These are phyloP conservation scores for Oreochromis aureus DNA, from an alignment of 2,113 vertebrate species.

Conservation along the genomic window DNA sequence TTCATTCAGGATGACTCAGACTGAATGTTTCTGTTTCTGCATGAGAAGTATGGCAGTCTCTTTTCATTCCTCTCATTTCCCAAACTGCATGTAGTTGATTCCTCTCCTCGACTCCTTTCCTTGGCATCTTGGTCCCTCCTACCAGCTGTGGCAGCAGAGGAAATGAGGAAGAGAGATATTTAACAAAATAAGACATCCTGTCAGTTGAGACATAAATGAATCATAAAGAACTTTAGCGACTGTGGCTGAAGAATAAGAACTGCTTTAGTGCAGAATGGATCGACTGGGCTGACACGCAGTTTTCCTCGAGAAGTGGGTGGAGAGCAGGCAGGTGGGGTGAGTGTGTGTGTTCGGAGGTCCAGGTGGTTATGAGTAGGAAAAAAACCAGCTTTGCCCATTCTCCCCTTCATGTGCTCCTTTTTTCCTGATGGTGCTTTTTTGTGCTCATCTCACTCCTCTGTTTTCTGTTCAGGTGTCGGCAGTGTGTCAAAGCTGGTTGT, in stretches of 20 bases:
- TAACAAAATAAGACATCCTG: neutral
- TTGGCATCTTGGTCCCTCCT: neutral
- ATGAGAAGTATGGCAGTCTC: neutral
- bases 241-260: neutral
- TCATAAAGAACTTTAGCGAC: neutral
- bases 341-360: neutral
- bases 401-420: neutral
- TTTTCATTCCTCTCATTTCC: neutral
- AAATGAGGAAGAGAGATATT: neutral
- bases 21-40: neutral
- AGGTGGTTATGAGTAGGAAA: neutral
- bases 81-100: neutral
- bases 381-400: neutral
- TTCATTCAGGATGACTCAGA: neutral
- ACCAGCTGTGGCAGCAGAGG: neutral
- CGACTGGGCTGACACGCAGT: neutral
- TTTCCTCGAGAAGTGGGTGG: neutral
- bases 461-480: slow-evolving; percentile 26
- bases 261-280: neutral
- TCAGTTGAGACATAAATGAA: neutral
- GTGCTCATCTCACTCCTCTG: neutral
- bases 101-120: neutral
- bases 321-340: neutral
- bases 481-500: slow-evolving; percentile 40
- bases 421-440: neutral